These are phyloP conservation scores for Drosophila mayri DNA, from an alignment of 1,140 invertebrate genomes.

Conservation along the genomic window DNA sequence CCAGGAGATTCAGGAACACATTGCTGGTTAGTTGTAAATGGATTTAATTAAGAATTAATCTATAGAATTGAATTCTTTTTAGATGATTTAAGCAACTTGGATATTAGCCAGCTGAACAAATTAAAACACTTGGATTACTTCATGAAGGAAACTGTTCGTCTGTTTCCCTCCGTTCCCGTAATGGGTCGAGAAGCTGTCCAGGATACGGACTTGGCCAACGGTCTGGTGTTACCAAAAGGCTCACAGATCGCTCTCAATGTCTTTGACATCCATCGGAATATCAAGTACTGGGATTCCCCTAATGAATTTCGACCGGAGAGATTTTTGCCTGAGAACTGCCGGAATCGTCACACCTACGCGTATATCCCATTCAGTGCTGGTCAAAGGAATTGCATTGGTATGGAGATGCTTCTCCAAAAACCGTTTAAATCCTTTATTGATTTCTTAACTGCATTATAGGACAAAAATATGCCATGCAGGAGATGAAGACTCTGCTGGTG, in stretches of 20 bases:
- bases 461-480: constrained; percentile 85
- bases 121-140: constrained; percentile 89
- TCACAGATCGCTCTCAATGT: constrained; percentile 84
- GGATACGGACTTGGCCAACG: constrained; percentile 84
- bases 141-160: constrained; percentile 87
- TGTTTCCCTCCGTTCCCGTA: constrained; percentile 89
- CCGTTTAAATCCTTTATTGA: too few relatives aligned
- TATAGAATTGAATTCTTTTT: rapidly evolving
- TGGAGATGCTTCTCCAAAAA: too few relatives aligned
- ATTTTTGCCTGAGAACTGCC: constrained; percentile 88
- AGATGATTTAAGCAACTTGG: constrained; percentile 75
- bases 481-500: constrained; percentile 85
- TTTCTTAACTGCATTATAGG: too few relatives aligned
- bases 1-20: constrained; percentile 77
- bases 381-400: constrained; percentile 79
- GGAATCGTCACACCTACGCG: constrained; percentile 84
- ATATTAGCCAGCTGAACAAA: constrained; percentile 86
- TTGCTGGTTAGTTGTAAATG: constrained; percentile 43
- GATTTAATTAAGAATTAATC: rapidly evolving
- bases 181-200: constrained; percentile 87
- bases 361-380: constrained; percentile 87
- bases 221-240: constrained; percentile 85
- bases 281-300: constrained; percentile 89
- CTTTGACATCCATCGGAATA: constrained; percentile 87
- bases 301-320: constrained; percentile 91